A percentile compares a stretch with the other conserved stretches of the same genome.
Evolutionary conservation across 2,797 vertebrate genomes (phyloP).

Genomic region (Nasua narica): DNA sequence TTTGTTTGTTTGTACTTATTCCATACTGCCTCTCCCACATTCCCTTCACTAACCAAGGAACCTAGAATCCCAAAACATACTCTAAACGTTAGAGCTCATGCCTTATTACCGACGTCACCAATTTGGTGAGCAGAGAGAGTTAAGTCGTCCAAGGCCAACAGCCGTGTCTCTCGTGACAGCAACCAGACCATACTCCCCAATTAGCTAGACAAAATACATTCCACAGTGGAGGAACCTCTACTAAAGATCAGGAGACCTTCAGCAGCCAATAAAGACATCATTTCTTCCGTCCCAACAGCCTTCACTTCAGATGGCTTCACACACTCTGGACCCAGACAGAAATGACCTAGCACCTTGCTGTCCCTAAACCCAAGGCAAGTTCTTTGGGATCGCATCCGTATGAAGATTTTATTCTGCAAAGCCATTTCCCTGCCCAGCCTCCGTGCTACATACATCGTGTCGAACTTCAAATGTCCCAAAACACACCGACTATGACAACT

Average conservation of each 20-base stretch:
- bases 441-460: background rate
- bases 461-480: conserved; percentile 33
- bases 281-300: background rate
- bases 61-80: conserved; percentile 28
- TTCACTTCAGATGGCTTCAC: background rate
- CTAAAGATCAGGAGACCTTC: background rate
- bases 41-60: conserved; percentile 25
- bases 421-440: background rate
- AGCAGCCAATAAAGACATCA: background rate
- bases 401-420: conserved; percentile 15
- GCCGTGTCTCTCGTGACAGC: background rate
- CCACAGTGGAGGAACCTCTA: background rate
- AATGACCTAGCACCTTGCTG: background rate
- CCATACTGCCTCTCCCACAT: background rate
- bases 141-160: conserved; percentile 24
- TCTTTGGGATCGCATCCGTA: background rate
- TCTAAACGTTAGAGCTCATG: background rate
- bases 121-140: conserved; percentile 49
- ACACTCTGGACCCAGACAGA: background rate
- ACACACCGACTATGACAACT: background rate
- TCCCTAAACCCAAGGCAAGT: background rate
- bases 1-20: background rate
- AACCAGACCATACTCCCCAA: conserved; percentile 38
- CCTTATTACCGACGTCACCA: background rate
- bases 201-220: conserved; percentile 33